Conservation (phyloP, 2,797 vertebrate genomes). For the Sylvia borin region DNA sequence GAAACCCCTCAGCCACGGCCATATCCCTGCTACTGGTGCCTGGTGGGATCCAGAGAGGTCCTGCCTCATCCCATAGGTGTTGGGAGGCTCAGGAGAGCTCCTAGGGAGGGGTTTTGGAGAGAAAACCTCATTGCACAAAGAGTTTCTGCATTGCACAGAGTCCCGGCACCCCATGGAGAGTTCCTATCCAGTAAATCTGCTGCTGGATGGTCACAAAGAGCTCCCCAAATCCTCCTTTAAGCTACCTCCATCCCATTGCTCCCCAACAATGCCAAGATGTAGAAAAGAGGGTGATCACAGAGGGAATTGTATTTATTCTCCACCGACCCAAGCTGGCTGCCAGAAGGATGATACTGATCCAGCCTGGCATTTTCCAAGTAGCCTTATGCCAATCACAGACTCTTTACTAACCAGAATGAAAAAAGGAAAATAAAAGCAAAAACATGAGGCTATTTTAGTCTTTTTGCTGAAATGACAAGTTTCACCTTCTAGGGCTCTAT, state of each 20-base stretch:
- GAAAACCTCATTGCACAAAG: neutral
- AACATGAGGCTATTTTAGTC: neutral
- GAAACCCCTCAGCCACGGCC: neutral
- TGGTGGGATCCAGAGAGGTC: neutral
- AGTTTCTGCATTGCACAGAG: neutral
- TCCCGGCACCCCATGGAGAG: fast-evolving
- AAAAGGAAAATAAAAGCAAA: neutral
- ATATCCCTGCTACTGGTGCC: fast-evolving
- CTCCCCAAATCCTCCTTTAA: neutral
- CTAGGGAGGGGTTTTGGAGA: neutral
- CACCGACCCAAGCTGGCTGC: neutral
- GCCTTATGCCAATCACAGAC: neutral
- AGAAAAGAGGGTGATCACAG: neutral
- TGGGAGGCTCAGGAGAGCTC: neutral
- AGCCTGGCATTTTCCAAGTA: neutral
- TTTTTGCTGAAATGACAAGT: conserved; percentile 9
- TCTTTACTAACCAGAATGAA: neutral
- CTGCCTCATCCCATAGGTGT: neutral
- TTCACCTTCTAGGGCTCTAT: neutral
- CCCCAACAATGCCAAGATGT: fast-evolving
- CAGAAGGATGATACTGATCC: neutral
- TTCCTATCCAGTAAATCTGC: neutral
- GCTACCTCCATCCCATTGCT: neutral
- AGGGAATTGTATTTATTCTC: neutral
- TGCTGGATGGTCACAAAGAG: neutral